A percentile compares a stretch with the other conserved stretches of the same genome.
Evolutionary conservation across 2,113 vertebrate genomes (phyloP).

Genomic region (Myiagra hebetior): DNA sequence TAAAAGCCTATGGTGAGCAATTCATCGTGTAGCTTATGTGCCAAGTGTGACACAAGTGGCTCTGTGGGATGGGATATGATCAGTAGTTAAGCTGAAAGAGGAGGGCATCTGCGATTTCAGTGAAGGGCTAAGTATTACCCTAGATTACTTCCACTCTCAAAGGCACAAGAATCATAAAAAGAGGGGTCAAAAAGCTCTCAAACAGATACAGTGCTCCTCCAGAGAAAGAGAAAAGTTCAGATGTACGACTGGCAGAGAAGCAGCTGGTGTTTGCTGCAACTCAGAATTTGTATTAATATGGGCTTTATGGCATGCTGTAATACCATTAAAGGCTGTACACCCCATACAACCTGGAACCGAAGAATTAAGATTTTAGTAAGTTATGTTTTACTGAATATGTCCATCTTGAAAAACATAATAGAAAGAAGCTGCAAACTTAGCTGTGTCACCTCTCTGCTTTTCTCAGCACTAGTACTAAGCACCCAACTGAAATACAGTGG

Average conservation of each 20-base stretch:
- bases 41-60: background rate
- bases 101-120: background rate
- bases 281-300: background rate
- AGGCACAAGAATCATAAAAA: background rate
- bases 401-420: background rate
- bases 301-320: background rate
- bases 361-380: background rate
- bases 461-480: background rate
- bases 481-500: background rate
- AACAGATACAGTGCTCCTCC: background rate
- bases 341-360: background rate
- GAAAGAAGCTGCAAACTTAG: background rate
- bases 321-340: background rate
- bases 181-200: background rate
- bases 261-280: background rate
- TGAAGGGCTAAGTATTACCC: background rate
- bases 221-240: background rate
- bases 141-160: background rate
- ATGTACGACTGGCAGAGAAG: background rate
- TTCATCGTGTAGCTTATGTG: background rate
- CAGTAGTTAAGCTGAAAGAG: background rate
- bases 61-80: background rate
- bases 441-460: background rate
- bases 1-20: background rate
- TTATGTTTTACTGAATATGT: background rate